These are phyloP conservation scores for Mactra quadrangularis DNA, from an alignment of 1,140 invertebrate genomes.

Conservation along the genomic window DNA sequence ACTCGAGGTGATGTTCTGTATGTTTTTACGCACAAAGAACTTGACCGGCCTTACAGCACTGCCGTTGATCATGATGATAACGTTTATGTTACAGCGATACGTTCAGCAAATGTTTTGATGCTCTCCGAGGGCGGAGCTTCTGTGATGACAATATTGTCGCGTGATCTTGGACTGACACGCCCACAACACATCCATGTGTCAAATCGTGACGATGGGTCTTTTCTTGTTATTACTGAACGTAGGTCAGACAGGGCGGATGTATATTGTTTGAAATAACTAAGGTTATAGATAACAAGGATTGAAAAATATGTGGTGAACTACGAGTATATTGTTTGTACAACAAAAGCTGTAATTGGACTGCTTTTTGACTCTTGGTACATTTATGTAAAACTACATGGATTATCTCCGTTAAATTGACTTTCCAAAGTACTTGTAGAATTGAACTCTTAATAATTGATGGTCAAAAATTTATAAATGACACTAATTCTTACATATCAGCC, in stretches of 20 bases:
- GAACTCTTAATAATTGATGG: no score
- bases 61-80: constrained; percentile 35
- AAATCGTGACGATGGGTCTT: constrained; percentile 16
- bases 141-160: constrained; percentile 38
- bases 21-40: constrained; percentile 47
- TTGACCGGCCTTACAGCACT: constrained; percentile 50
- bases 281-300: no score
- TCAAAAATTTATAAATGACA: no score
- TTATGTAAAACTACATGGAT: no score
- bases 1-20: constrained; percentile 50
- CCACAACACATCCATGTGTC: constrained; percentile 53
- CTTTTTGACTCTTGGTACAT: no score
- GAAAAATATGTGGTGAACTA: no score
- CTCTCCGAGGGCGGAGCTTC: constrained; percentile 47
- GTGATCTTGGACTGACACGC: constrained; percentile 48
- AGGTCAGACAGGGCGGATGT: constrained; percentile 41
- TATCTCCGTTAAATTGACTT: no score
- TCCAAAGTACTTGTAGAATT: no score
- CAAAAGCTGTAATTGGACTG: no score
- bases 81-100: constrained; percentile 48
- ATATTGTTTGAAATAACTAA: constrained; percentile 43
- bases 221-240: constrained; percentile 43
- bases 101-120: constrained; percentile 50
- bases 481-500: no score
- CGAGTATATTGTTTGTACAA: no score